These are phyloP conservation scores for Excalfactoria chinensis DNA, from an alignment of 2,113 vertebrate species.

Conservation along the genomic window DNA sequence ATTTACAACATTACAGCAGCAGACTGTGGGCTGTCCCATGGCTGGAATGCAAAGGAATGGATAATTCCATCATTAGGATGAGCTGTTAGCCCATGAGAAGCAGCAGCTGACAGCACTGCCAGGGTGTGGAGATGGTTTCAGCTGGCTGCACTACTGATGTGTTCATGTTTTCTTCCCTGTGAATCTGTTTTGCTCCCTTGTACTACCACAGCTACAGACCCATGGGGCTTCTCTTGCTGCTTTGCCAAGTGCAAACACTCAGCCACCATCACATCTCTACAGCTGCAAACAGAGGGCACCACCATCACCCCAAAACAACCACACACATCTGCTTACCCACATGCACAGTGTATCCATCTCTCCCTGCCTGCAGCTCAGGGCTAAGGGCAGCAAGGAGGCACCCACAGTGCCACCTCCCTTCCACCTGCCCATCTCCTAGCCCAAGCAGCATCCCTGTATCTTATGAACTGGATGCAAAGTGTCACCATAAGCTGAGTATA, in stretches of 20 bases:
- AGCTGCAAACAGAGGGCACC: neutral
- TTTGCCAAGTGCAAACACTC: neutral
- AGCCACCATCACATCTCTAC: neutral
- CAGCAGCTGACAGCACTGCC: neutral
- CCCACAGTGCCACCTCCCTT: rapidly evolving
- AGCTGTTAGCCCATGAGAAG: neutral
- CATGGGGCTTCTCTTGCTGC: neutral
- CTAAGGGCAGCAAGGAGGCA: neutral
- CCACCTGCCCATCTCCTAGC: neutral
- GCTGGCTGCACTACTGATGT: neutral
- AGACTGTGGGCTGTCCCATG: neutral
- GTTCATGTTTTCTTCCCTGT: neutral
- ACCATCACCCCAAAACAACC: neutral
- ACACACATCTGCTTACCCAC: neutral
- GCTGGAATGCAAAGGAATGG: neutral
- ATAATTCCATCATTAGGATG: neutral
- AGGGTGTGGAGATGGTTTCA: neutral
- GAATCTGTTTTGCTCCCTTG: neutral
- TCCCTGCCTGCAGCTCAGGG: neutral
- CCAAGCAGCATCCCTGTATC: neutral
- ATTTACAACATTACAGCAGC: neutral
- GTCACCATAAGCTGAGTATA: neutral
- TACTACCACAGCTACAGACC: neutral
- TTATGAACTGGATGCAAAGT: rapidly evolving
- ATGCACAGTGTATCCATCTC: neutral